Conservation (phyloP, 2,797 vertebrate species). For the Sebastes oblongus region DNA sequence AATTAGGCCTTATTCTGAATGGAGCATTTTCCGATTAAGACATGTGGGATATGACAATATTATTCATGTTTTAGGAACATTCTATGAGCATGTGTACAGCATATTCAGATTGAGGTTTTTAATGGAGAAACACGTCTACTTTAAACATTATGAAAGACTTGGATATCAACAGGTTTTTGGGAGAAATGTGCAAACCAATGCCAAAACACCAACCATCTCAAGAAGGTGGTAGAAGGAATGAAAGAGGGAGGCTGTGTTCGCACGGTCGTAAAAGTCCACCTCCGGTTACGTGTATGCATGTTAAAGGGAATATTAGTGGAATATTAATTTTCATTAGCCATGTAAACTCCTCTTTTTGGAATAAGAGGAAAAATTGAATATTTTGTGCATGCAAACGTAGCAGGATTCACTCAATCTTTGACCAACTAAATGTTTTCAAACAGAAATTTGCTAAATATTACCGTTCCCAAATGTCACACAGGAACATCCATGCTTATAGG, state of each 20-base stretch:
- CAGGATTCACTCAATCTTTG: too few relatives aligned
- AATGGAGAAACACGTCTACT: accelerated
- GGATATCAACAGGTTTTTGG: background rate
- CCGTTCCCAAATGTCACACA: background rate
- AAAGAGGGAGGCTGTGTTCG: too few relatives aligned
- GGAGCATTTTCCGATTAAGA: background rate
- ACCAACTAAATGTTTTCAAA: too few relatives aligned
- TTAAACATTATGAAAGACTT: background rate
- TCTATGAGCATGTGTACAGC: accelerated
- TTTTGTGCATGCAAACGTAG: too few relatives aligned
- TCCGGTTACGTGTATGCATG: too few relatives aligned
- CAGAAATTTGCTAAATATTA: too few relatives aligned
- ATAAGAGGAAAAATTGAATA: accelerated
- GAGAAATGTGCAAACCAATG: accelerated
- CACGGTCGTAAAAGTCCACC: too few relatives aligned
- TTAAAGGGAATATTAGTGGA: too few relatives aligned
- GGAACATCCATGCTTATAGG: background rate
- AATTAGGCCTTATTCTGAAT: background rate
- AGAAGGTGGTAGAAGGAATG: too few relatives aligned
- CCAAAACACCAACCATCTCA: accelerated
- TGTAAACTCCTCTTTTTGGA: too few relatives aligned
- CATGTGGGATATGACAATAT: background rate
- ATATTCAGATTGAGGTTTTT: too few relatives aligned
- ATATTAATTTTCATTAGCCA: too few relatives aligned
- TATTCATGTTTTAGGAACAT: background rate